phyloP scores from a whole-genome alignment of 2,888 invertebrate species.

The Arenicola marina region DNA sequence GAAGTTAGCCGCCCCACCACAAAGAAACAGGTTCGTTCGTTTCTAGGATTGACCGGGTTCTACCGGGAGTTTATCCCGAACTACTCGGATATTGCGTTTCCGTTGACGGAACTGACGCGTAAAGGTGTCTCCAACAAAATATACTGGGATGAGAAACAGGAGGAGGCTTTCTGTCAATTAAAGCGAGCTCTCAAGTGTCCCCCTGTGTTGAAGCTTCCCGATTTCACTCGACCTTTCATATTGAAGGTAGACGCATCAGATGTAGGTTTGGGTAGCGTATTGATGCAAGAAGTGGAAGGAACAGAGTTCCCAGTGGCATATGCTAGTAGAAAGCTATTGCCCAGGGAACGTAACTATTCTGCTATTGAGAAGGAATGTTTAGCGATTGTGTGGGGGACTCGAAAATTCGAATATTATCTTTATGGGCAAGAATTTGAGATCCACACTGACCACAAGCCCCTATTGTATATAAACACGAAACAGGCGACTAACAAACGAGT shows the following conservation, averaged over 20 bases:
- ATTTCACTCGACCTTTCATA: slow-evolving; percentile 20
- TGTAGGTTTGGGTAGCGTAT: slow-evolving; percentile 26
- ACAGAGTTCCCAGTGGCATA: slow-evolving; percentile 26
- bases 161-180: background rate
- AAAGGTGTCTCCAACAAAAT: slow-evolving; percentile 23
- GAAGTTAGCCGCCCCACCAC: background rate
- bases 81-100: slow-evolving; percentile 23
- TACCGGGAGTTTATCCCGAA: slow-evolving; percentile 25
- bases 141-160: slow-evolving; percentile 9
- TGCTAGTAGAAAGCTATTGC: slow-evolving; percentile 34
- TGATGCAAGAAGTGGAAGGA: slow-evolving; percentile 31
- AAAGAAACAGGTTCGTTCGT: slow-evolving; percentile 3
- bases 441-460: no score
- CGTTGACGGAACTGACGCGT: slow-evolving; percentile 29
- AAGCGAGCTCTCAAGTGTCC: background rate
- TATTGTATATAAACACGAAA: no score
- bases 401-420: no score
- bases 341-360: no score
- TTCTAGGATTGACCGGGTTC: background rate
- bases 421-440: no score
- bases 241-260: slow-evolving; percentile 31
- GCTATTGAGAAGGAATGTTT: no score
- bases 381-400: no score
- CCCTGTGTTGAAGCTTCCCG: slow-evolving; percentile 25
- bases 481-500: no score